A percentile compares a stretch with the other conserved stretches of the same genome.
These are phyloP conservation scores for Riparia riparia DNA, from an alignment of 2,113 vertebrate genomes.

Conservation along the genomic window DNA sequence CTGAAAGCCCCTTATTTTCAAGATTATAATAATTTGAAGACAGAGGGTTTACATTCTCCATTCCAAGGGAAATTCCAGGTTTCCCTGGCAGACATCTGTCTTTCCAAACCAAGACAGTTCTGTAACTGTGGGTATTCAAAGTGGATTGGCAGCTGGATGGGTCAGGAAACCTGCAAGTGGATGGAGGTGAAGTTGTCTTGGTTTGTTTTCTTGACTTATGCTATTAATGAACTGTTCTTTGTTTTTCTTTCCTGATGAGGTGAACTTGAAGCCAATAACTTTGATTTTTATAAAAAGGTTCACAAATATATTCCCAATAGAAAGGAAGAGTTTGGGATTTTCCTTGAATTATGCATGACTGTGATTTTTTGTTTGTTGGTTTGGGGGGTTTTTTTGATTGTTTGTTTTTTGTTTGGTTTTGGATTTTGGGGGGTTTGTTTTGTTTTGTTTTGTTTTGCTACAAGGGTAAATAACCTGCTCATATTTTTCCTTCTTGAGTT, in stretches of 20 bases:
- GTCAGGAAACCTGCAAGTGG: not conserved
- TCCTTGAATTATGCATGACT: not conserved
- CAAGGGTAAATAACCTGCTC: not conserved
- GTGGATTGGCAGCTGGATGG: not conserved
- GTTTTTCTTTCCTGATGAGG: not conserved
- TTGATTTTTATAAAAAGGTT: not conserved
- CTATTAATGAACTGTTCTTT: not conserved
- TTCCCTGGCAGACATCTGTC: no score
- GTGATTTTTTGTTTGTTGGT: not conserved
- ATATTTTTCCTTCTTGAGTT: not conserved
- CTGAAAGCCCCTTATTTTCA: no score
- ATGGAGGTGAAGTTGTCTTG: not conserved
- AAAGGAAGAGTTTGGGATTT: not conserved
- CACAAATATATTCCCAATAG: fast-evolving
- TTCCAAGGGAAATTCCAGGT: no score
- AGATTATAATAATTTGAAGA: no score
- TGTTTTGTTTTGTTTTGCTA: not conserved
- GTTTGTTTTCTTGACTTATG: not conserved
- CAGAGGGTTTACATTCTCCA: no score
- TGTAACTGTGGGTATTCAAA: fast-evolving
- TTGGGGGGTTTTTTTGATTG: not conserved
- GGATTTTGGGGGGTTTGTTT: not conserved
- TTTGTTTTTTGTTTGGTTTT: no score
- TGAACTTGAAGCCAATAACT: not conserved
- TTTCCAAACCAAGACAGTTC: no score